A percentile compares a stretch with the other conserved stretches of the same genome.
These are phyloP conservation scores for Boloria selene DNA, from an alignment of 2,888 invertebrate species.

Conservation along the genomic window DNA sequence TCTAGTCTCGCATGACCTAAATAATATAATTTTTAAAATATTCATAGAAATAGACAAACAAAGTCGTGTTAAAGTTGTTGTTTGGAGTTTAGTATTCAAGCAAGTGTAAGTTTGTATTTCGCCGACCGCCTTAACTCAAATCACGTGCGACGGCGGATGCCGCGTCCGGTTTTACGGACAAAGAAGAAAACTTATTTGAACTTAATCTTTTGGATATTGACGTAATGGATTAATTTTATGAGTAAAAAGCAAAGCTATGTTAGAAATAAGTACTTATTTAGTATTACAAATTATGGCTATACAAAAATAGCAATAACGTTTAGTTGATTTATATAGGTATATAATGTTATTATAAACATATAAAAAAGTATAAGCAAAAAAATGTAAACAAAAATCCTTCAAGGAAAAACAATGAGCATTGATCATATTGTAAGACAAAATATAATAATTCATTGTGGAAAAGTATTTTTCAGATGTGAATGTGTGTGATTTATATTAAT, in stretches of 20 bases:
- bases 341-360: no score
- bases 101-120: slow-evolving; percentile 52
- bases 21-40: slow-evolving; percentile 25
- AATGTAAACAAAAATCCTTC: no score
- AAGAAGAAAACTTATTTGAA: slow-evolving; percentile 36
- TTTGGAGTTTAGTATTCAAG: slow-evolving; percentile 59
- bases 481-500: no score
- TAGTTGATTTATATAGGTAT: no score
- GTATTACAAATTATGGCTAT: no score
- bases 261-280: neutral
- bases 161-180: slow-evolving; percentile 63
- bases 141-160: slow-evolving; percentile 74
- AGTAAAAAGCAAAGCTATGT: slow-evolving; percentile 2
- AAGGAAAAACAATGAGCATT: no score
- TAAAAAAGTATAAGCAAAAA: no score
- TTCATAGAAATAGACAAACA: slow-evolving; percentile 48
- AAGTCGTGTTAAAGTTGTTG: slow-evolving; percentile 62
- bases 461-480: no score
- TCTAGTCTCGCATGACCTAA: no score
- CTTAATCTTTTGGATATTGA: slow-evolving; percentile 36
- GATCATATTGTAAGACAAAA: no score
- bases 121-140: slow-evolving; percentile 56
- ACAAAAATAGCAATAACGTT: no score
- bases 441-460: no score
- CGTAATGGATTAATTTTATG: slow-evolving; percentile 16